Base-by-base conservation (phyloP, 1,140 invertebrate species). In the Pteromalus puparum region DNA sequence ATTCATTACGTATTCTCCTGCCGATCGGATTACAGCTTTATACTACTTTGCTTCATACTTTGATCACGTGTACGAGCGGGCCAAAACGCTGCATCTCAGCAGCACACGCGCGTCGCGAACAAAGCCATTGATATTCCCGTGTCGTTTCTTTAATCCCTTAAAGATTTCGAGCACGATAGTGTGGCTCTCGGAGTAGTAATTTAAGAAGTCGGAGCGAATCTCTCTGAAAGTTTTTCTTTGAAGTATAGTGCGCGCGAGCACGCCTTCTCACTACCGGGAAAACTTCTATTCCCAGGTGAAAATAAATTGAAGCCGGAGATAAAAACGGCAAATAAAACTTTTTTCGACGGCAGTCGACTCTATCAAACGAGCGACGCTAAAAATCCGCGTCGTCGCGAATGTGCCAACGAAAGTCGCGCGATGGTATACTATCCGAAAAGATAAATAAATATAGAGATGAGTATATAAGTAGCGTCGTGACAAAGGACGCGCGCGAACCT, bases 161-260 rank as follows among this genome's bases (percentile, higher is more conserved):
- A 74, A 74, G 72, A 74, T 74, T 74, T n/a, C 72, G 34, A 42
- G 72, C 72, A 42, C 72, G 72, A 74, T 74, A 74, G 72, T 38
- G 34, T 38, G 21, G 34, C 72, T 61, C 21, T 61, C 21, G 30
- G 28, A 42, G 30, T n/a, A 74, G 72, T 74, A 34, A 74, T 74
- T 74, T 74, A 74, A 38, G 72, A 74, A 30, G 26, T 74, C 21
- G 30, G 21, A 34, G 72, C 72, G 72, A 74, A 30, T 26, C 72
- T 13, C 34, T 74, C 26, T 42, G 72, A 74, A 74, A 34, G 28
- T 74, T 74, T 74, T 74, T 18, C 34, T 74, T 74, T 74, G 72
- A 74, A 70, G 67, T 70, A 18, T 18, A 61, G 53, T 61, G 26
- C 26, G 28, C 72, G 5, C 28, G 28, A 42, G 28, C 72, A 30